These are phyloP conservation scores for Sarcophaga bullata DNA, from an alignment of 1,140 invertebrate genomes.

Conservation along the genomic window DNA sequence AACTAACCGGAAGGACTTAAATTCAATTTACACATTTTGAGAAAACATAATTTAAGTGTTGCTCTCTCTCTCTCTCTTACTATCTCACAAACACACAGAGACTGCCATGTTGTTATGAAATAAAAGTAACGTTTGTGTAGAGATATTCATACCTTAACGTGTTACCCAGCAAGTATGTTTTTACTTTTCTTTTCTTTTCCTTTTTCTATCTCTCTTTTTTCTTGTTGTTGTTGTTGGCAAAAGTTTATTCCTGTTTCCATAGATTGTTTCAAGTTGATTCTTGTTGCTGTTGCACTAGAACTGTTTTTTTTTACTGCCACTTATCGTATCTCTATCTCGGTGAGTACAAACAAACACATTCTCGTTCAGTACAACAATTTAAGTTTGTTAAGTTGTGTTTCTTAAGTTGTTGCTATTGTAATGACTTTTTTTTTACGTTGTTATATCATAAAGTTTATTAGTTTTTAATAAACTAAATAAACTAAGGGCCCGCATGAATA, in stretches of 20 bases:
- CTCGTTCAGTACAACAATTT: background rate
- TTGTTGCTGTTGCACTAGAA: background rate
- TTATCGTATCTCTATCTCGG: no score
- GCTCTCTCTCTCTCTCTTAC: no score
- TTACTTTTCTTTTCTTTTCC: no score
- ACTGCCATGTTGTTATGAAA: no score
- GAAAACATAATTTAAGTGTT: slow-evolving; percentile 35
- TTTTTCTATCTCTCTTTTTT: no score
- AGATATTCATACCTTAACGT: no score
- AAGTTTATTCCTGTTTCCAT: background rate
- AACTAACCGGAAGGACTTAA: slow-evolving; percentile 37
- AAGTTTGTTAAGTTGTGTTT: background rate
- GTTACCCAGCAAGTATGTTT: no score
- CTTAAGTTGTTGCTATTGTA: background rate
- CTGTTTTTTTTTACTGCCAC: no score
- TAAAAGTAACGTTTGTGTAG: no score
- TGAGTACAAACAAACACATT: background rate
- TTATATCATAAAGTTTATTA: slow-evolving; percentile 1
- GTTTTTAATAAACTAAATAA: background rate
- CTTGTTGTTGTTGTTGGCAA: no score
- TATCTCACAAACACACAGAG: slow-evolving; percentile 3
- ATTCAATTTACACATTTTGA: slow-evolving; percentile 39
- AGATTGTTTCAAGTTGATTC: background rate
- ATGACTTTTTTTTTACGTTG: background rate
- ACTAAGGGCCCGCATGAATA: no score